phyloP scores from a whole-genome alignment of 2,113 vertebrate genomes.

The Parotia lawesii region DNA sequence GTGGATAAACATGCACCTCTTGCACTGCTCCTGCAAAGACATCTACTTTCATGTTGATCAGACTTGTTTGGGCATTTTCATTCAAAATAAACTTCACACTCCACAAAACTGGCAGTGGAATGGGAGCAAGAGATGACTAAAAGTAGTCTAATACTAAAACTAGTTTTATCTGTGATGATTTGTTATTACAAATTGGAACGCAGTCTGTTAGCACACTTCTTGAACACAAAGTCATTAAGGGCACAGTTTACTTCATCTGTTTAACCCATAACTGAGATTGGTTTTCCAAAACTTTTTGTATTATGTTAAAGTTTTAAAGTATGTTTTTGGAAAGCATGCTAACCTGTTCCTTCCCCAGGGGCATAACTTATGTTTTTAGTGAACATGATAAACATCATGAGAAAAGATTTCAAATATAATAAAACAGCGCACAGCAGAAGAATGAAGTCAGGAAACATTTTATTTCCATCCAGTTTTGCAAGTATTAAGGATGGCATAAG shows the following conservation, averaged over 20 bases:
- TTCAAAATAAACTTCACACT: neutral
- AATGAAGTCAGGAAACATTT: slow-evolving; percentile 47
- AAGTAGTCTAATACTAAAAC: neutral
- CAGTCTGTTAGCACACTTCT: neutral
- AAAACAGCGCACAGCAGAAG: slow-evolving; percentile 40
- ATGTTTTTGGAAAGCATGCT: slow-evolving; percentile 1
- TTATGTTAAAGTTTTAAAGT: neutral
- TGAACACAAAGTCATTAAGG: neutral
- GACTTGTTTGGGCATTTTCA: neutral
- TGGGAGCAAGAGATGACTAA: neutral
- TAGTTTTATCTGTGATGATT: neutral
- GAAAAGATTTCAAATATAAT: slow-evolving; percentile 13
- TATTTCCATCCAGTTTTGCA: slow-evolving; percentile 50
- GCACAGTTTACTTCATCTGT: neutral
- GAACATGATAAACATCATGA: neutral
- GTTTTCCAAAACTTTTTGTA: neutral
- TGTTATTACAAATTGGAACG: neutral
- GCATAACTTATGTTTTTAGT: slow-evolving; percentile 6
- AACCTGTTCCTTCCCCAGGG: neutral
- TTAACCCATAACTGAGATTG: neutral
- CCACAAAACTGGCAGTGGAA: neutral
- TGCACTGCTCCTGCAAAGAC: neutral
- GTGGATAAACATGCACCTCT: neutral
- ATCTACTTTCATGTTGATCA: neutral
- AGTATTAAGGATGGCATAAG: slow-evolving; percentile 24